Evolutionary conservation across 2,888 invertebrate species (phyloP), one percentile per base, ranked within the genome.

Genomic region (Acanthococcus lagerstroemiae): DNA sequence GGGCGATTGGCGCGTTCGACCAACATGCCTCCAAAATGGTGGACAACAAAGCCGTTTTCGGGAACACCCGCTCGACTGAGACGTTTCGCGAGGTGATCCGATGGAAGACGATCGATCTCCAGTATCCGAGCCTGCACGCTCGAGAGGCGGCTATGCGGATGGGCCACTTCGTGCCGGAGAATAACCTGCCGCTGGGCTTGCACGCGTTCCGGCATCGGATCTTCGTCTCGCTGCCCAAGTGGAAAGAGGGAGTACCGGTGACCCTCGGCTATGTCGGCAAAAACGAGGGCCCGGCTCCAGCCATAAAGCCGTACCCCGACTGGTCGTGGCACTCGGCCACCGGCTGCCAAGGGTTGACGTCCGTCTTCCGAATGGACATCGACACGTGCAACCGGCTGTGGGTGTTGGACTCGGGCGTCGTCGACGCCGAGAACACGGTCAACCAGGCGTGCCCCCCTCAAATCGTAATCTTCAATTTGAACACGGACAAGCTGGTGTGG

Each of bases 371-470:
- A 6, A 68, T 73, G 65, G 68, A 71, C 48, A 70, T 86, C 1
- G 90, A 90, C 74, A 80, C 80, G 56, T 90, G 90, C 74, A 84
- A 83, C 15, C 81, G 88, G 0, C 81, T 90, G 0, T 90, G 90
- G 89, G 86, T 88, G 9, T 74, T 89, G 52, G 90, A 90, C 73
- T 85, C 84, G 1, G 88, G 89, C 0, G 80, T 84, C 45, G 79
- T 83, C 0, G 83, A 85, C 67, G 80, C 83, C 54, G 73, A 85
- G 6, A 77, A 75, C 7, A 79, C 77, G 0, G 71, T 80, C 74
- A 74, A 78, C 76, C 52, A 80, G 77, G 63, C 77, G 78, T 73
- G 80, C 80, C 80, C 83, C 1, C 81, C 87, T 0, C 80, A 84
- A 24, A 76, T 90, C 24, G 78, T 88, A 24, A 78, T 89, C 48